Evolutionary conservation across 2,797 vertebrate genomes (phyloP).

Genomic region (Gastrophryne carolinensis): DNA sequence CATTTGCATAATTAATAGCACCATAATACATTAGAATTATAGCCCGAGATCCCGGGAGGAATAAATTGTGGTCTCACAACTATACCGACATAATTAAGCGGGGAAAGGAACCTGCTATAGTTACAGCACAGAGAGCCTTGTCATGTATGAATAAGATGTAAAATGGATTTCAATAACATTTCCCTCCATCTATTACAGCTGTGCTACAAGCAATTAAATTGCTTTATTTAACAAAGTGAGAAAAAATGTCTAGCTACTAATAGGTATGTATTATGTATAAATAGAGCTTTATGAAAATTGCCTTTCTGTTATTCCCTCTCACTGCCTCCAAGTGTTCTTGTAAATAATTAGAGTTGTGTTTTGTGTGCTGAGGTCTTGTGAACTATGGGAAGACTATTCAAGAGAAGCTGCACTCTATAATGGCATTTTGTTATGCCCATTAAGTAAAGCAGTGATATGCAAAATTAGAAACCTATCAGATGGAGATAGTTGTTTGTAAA

Average conservation of each 20-base stretch:
- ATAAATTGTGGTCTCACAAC: conserved; percentile 24
- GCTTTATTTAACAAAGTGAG: conserved; percentile 26
- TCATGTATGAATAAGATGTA: conserved; percentile 36
- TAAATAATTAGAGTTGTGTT: conserved; percentile 4
- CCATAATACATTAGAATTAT: conserved; percentile 26
- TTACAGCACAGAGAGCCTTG: conserved; percentile 27
- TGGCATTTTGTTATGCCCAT: not conserved
- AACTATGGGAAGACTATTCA: not conserved
- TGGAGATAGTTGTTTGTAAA: too few species aligned
- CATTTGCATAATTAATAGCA: conserved; percentile 50
- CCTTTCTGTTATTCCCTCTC: not conserved
- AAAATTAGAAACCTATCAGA: too few species aligned
- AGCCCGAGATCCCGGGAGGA: conserved; percentile 7
- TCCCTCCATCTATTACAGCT: not conserved
- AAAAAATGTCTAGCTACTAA: conserved; percentile 9
- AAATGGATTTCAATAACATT: conserved; percentile 35
- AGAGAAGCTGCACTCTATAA: not conserved
- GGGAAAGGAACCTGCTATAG: conserved; percentile 15
- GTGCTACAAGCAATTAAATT: conserved; percentile 28
- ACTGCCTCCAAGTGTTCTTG: not conserved
- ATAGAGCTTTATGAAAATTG: conserved; percentile 16
- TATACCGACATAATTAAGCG: conserved; percentile 38
- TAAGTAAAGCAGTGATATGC: not conserved
- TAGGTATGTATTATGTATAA: conserved; percentile 20
- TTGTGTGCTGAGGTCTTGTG: not conserved